phyloP scores from a whole-genome alignment of 1,140 invertebrate species.

The Tribolium madens region DNA sequence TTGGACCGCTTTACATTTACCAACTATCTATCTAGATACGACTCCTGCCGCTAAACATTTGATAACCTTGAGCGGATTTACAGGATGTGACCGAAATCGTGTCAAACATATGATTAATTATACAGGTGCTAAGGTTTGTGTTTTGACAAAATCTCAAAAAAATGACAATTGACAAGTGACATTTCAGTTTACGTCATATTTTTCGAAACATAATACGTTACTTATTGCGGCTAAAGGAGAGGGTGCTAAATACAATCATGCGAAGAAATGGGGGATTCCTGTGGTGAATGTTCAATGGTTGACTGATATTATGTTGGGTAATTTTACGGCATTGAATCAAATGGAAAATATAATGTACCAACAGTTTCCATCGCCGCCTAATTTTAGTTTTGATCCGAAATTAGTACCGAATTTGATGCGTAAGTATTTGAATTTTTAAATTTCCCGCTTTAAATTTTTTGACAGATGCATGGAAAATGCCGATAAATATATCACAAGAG shows the following conservation, averaged over 20 bases:
- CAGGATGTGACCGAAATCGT: constrained; percentile 82
- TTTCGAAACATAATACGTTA: constrained; percentile 81
- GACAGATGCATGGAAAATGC: constrained; percentile 90
- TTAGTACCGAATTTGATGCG: constrained; percentile 92
- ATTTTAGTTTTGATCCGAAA: constrained; percentile 89
- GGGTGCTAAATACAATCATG: constrained; percentile 89
- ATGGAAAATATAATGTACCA: constrained; percentile 89
- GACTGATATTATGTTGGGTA: constrained; percentile 92
- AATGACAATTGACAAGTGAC: constrained; percentile 3
- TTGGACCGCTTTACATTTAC: constrained; percentile 92
- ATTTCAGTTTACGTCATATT: constrained; percentile 74
- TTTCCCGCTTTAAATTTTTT: constrained; percentile 19
- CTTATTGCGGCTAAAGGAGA: constrained; percentile 83
- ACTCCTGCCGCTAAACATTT: constrained; percentile 76
- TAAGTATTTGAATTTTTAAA: constrained; percentile 68
- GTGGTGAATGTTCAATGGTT: constrained; percentile 95
- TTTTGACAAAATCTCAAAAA: not conserved
- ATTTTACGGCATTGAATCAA: constrained; percentile 84
- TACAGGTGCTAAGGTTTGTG: constrained; percentile 82
- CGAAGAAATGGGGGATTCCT: constrained; percentile 88
- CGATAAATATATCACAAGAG: constrained; percentile 90
- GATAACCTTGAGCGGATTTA: constrained; percentile 88
- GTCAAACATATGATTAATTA: constrained; percentile 88
- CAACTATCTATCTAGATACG: constrained; percentile 84
- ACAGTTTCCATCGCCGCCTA: constrained; percentile 81